These are phyloP conservation scores for Hypsopygia costalis DNA, from an alignment of 2,888 invertebrate species.

Conservation along the genomic window DNA sequence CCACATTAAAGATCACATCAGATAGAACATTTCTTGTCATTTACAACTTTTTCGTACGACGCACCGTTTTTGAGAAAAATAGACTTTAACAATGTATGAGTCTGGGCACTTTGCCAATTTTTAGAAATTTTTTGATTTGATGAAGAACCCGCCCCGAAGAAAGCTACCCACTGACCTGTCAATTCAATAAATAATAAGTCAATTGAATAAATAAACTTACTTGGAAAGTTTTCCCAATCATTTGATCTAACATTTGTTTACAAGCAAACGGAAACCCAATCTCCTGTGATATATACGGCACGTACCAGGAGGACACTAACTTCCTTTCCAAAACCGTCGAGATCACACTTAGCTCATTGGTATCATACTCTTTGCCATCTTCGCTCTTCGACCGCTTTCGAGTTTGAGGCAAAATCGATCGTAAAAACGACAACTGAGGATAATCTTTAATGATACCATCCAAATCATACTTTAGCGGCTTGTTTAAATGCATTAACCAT, in stretches of 20 bases:
- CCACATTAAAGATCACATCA: too few relatives aligned
- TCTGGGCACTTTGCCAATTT: too few relatives aligned
- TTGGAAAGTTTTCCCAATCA: conserved; percentile 69
- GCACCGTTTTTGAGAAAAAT: too few relatives aligned
- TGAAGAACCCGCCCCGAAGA: too few relatives aligned
- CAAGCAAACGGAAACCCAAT: conserved; percentile 75
- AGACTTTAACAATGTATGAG: too few relatives aligned
- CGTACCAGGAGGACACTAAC: conserved; percentile 72
- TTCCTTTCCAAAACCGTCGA: conserved; percentile 67
- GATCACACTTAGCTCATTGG: conserved; percentile 67
- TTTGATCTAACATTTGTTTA: conserved; percentile 73
- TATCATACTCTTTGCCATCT: conserved; percentile 60
- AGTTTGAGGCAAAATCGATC: conserved; percentile 36
- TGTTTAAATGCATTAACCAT: conserved; percentile 73
- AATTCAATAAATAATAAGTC: too few relatives aligned
- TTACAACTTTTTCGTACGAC: too few relatives aligned
- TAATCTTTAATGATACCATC: conserved; percentile 41
- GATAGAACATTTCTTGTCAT: too few relatives aligned
- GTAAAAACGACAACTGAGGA: conserved; percentile 41
- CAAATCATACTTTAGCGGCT: conserved; percentile 70
- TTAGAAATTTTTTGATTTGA: too few relatives aligned
- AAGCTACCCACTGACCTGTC: too few relatives aligned
- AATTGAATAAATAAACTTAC: too few relatives aligned
- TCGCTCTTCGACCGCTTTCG: conserved; percentile 21
- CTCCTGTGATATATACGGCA: conserved; percentile 68